phyloP scores from a whole-genome alignment of 2,113 vertebrate species.

The Struthidea cinerea region DNA sequence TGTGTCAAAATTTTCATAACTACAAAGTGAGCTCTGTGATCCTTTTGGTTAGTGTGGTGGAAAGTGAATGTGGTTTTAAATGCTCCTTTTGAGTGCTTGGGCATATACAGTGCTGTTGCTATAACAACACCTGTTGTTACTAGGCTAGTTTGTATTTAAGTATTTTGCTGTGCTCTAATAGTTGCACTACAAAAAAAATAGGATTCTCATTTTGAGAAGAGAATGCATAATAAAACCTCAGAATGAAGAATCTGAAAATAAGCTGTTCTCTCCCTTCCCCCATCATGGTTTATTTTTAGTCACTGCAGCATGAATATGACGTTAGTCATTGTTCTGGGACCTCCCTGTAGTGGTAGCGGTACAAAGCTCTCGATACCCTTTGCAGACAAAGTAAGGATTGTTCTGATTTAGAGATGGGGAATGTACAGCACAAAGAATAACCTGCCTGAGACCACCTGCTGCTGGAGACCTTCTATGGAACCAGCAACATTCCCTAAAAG shows the following conservation, averaged over 20 bases:
- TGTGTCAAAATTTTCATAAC: neutral
- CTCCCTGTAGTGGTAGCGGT: neutral
- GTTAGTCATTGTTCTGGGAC: conserved; percentile 16
- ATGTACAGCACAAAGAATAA: neutral
- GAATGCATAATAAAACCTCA: neutral
- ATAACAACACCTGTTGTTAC: neutral
- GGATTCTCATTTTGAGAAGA: neutral
- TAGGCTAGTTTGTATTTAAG: neutral
- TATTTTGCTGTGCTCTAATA: neutral
- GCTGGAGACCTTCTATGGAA: neutral
- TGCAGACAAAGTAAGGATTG: neutral
- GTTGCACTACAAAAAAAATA: neutral
- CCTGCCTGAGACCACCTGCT: neutral
- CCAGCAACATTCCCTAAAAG: neutral
- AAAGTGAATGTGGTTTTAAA: neutral
- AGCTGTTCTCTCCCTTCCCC: neutral
- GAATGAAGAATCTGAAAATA: neutral
- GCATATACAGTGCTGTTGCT: neutral
- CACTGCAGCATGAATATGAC: neutral
- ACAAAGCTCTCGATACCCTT: neutral
- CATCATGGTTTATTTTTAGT: conserved; percentile 35
- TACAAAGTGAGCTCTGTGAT: neutral
- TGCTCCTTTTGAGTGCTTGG: neutral
- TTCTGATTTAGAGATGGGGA: neutral
- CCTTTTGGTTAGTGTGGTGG: neutral